A percentile compares a stretch with the other conserved stretches of the same genome.
Evolutionary conservation across 2,113 vertebrate genomes (phyloP).

Genomic region (Choloepus hoffmanni): DNA sequence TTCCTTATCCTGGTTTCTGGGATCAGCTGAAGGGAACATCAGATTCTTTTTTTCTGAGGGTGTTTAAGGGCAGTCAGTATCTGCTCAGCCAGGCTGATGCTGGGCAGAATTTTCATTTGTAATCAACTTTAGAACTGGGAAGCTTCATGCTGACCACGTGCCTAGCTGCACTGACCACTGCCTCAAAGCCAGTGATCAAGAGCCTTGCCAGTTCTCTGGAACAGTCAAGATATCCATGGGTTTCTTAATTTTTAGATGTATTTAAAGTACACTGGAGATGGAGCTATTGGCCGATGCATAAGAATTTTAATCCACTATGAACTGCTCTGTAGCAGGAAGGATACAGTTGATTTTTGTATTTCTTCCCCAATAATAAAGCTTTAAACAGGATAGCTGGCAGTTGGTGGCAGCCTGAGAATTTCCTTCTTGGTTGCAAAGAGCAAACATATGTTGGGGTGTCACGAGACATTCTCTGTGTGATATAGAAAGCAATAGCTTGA

Average conservation of each 20-base stretch:
- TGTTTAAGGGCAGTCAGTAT: not conserved
- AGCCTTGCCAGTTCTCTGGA: conserved; percentile 39
- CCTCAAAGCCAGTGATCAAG: not conserved
- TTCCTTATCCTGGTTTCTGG: not conserved
- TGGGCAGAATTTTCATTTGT: not conserved
- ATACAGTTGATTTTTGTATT: not conserved
- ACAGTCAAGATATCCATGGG: conserved; percentile 59
- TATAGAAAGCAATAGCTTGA: not conserved
- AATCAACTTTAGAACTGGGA: not conserved
- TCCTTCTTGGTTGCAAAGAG: not conserved
- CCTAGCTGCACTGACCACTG: rapidly evolving
- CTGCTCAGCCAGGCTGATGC: rapidly evolving
- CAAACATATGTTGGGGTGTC: not conserved
- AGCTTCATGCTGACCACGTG: conserved; percentile 6
- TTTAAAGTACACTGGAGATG: conserved; percentile 44
- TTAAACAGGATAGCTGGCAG: not conserved
- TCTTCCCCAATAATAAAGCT: not conserved
- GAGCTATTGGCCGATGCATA: conserved; percentile 38
- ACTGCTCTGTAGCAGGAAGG: not conserved
- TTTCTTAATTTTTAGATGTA: conserved; percentile 67
- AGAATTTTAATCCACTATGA: conserved; percentile 59
- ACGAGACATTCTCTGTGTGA: not conserved
- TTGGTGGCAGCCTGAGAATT: not conserved
- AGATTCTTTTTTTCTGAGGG: not conserved
- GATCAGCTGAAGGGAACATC: not conserved